Evolutionary conservation across 2,888 invertebrate genomes (phyloP).

Genomic region (Geophilus truncorum): DNA sequence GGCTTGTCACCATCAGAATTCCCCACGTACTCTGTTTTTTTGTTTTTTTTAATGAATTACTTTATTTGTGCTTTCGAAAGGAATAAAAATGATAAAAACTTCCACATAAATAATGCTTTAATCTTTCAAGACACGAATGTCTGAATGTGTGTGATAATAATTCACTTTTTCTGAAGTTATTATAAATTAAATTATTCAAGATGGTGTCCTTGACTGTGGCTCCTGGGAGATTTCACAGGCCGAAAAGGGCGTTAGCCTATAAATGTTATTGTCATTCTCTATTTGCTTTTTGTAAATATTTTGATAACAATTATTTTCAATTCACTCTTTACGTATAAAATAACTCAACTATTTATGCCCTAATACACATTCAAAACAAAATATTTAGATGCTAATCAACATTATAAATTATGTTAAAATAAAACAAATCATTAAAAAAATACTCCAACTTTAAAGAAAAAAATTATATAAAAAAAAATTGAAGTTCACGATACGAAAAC

Average conservation of each 20-base stretch:
- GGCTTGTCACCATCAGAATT: neutral
- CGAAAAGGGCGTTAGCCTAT: constrained; percentile 22
- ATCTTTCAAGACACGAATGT: neutral
- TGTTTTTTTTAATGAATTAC: too few species aligned
- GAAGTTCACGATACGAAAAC: too few species aligned
- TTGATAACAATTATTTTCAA: neutral
- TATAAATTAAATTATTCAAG: constrained; percentile 15
- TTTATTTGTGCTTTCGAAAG: neutral
- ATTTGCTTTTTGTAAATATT: constrained; percentile 6
- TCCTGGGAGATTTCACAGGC: constrained; percentile 13
- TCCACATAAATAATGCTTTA: neutral
- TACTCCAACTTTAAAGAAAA: too few species aligned
- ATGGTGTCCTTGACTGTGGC: constrained; percentile 22
- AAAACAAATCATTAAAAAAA: too few species aligned
- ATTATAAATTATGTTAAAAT: too few species aligned
- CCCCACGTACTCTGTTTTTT: neutral
- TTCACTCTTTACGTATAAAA: neutral
- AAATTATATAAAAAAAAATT: too few species aligned
- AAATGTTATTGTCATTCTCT: constrained; percentile 17
- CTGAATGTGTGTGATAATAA: neutral
- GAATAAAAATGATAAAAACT: neutral
- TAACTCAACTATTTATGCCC: neutral
- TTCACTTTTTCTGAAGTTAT: neutral
- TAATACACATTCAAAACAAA: neutral
- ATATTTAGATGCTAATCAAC: too few species aligned